Base-by-base conservation (phyloP, 2,113 vertebrate species). In the Dasyurus viverrinus region DNA sequence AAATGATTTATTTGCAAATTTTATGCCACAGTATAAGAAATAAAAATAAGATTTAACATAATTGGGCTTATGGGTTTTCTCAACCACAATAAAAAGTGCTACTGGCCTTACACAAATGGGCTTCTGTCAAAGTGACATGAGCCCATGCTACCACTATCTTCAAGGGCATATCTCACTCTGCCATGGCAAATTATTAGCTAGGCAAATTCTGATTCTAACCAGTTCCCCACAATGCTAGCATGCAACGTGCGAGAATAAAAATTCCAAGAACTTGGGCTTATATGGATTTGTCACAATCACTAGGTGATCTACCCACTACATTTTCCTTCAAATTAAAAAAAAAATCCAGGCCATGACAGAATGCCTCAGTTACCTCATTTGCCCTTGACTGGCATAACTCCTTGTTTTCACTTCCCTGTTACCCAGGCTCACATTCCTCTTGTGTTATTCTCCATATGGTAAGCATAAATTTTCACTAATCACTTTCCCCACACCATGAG, bases 31-130 rank as follows among this genome's bases (percentile, higher is more conserved):
- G 22, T 36, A 36, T 93, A 27, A 91, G 24, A 90, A 94, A 91
- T 55, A 25, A 90, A 95, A 94, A 68, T 97, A 92, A 95, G 90
- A 93, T 76, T 76, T 92, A 95, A 92, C 48, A 47, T 89, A 53
- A 93, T 90, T 53, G 90, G 50, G 7, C 48, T 89, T 94, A 52
- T 89, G 55, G 53, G 89, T 90, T 60, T 94, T 93, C 9, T 52
- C 89, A 12, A 26, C 42, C 47, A 84, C 68, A 50, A 94, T 12
- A 89, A 93, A 93, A 96, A 90, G 22, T 53, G 16, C 48, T 92
- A 23, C 2, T 10, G 2, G 52, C 95, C 36, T 68, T 36, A 92
- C 8, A 93, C 22, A n/a, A 55, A 84, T 5, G 57, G 91, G 92
- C 89, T 89, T 90, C 48, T 92, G 76, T 46, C 52, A 95, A 90